Conservation (phyloP, 2,797 vertebrate genomes). For the Loriculus beryllinus region DNA sequence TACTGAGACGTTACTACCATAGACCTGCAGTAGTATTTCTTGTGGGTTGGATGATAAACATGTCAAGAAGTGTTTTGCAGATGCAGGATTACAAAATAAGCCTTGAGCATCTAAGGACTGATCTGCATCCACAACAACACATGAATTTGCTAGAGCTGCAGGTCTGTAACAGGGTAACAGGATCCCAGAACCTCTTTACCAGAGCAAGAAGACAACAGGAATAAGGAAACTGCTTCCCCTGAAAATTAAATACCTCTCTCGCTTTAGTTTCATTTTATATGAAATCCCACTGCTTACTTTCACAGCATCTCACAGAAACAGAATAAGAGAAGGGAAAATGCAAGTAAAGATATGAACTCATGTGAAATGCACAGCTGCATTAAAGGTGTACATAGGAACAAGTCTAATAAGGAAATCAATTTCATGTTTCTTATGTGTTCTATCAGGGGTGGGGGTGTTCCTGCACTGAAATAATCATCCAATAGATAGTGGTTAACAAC, state of each 20-base stretch:
- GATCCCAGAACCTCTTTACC: background rate
- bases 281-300: background rate
- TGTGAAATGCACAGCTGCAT: background rate
- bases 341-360: background rate
- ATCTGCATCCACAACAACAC: background rate
- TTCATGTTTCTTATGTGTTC: background rate
- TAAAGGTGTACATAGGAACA: background rate
- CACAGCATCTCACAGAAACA: background rate
- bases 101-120: background rate
- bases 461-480: background rate
- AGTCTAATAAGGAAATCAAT: background rate
- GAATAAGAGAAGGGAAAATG: background rate
- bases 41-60: background rate
- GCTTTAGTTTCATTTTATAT: background rate
- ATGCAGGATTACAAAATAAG: background rate
- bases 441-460: background rate
- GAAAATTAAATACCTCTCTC: background rate
- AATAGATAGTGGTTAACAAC: background rate
- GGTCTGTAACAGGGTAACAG: background rate
- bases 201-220: background rate
- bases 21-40: background rate
- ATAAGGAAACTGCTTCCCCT: background rate
- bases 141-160: background rate
- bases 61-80: background rate
- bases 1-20: background rate